These are phyloP conservation scores for Eptesicus fuscus DNA, from an alignment of 2,113 vertebrate genomes.

Conservation along the genomic window DNA sequence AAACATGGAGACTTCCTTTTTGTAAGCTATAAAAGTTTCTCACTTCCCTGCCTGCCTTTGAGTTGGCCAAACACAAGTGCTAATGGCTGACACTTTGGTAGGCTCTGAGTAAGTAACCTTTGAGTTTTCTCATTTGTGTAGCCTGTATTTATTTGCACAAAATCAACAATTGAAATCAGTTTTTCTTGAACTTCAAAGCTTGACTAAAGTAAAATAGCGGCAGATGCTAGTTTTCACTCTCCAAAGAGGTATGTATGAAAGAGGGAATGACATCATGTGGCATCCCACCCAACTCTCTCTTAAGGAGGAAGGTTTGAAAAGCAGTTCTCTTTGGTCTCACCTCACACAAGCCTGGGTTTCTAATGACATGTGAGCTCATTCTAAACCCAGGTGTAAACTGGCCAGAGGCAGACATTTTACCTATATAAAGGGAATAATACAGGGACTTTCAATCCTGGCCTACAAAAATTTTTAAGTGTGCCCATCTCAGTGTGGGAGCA, in stretches of 20 bases:
- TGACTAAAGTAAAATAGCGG: background rate
- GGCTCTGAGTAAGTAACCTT: background rate
- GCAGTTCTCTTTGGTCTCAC: background rate
- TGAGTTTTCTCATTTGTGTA: background rate
- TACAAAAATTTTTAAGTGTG: background rate
- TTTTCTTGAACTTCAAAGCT: background rate
- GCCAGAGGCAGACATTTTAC: background rate
- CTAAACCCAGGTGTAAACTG: background rate
- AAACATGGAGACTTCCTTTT: background rate
- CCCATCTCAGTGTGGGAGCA: background rate
- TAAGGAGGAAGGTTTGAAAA: background rate
- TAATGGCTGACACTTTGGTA: background rate
- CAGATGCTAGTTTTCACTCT: background rate
- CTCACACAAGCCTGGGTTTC: background rate
- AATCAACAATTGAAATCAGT: background rate
- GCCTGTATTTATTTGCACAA: background rate
- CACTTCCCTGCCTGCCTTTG: background rate
- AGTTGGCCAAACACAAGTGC: background rate
- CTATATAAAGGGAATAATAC: background rate
- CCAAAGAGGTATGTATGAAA: background rate
- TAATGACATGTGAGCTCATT: background rate
- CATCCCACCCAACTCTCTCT: background rate
- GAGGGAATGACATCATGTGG: no score
- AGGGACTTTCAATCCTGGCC: background rate
- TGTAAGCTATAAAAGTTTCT: background rate